Conservation (phyloP, 2,888 invertebrate genomes). For the Carabus problematicus region DNA sequence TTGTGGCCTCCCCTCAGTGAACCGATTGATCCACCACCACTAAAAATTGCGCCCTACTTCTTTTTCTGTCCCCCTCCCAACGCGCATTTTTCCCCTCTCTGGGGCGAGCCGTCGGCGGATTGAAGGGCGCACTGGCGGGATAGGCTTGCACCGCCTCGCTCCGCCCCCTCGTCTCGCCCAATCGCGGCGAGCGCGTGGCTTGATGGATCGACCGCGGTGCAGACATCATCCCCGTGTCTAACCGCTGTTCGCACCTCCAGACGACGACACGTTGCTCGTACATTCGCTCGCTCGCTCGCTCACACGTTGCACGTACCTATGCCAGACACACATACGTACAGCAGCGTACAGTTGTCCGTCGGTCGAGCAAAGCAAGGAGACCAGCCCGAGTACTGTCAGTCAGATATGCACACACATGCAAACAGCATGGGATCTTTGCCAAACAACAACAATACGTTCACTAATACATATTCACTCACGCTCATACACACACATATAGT, state of each 20-base stretch:
- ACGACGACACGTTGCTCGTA: conserved; percentile 44
- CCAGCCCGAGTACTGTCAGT: not conserved
- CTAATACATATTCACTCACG: conserved; percentile 43
- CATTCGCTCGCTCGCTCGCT: conserved; percentile 50
- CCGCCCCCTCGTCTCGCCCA: conserved; percentile 60
- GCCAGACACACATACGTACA: conserved; percentile 49
- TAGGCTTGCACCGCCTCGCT: conserved; percentile 58
- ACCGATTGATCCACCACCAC: conserved; percentile 60
- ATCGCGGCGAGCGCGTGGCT: conserved; percentile 52
- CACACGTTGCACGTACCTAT: conserved; percentile 53
- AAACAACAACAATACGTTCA: too few species aligned
- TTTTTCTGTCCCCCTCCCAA: conserved; percentile 57
- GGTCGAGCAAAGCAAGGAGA: too few species aligned
- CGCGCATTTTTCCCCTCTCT: conserved; percentile 62
- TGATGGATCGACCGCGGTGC: conserved; percentile 57
- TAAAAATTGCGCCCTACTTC: conserved; percentile 62
- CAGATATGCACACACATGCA: conserved; percentile 39
- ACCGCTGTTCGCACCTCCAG: conserved; percentile 47
- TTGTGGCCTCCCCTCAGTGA: conserved; percentile 58
- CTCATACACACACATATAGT: conserved; percentile 55
- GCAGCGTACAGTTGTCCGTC: conserved; percentile 46
- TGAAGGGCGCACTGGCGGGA: conserved; percentile 54
- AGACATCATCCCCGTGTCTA: conserved; percentile 54
- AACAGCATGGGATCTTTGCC: too few species aligned
- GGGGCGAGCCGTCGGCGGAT: conserved; percentile 60